A percentile compares a stretch with the other conserved stretches of the same genome.
These are phyloP conservation scores for Lycopodina hypogea DNA, from an alignment of 37 sponge, comb jelly and placozoan genomes.

Conservation along the genomic window DNA sequence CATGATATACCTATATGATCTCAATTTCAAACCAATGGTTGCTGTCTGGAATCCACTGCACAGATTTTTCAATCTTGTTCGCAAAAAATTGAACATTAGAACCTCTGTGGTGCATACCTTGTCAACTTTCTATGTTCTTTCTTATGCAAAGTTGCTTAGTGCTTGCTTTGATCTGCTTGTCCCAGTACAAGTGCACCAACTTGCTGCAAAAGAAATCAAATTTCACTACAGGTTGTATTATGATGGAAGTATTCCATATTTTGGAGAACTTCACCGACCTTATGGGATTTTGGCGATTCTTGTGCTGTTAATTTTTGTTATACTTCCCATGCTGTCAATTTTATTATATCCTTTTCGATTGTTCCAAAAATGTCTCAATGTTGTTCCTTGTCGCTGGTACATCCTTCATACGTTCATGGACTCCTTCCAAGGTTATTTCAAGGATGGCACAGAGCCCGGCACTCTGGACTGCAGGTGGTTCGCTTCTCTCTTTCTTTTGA, in stretches of 20 bases:
- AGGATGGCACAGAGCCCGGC: constrained; percentile 45
- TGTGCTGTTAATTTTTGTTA: not conserved
- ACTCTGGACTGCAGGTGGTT: constrained; percentile 52
- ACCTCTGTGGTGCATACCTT: not conserved
- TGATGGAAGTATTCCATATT: not conserved
- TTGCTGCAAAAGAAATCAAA: not conserved
- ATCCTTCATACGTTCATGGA: constrained; percentile 26
- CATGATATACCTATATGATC: not conserved
- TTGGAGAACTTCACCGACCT: not conserved
- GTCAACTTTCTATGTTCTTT: too few species aligned
- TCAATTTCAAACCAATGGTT: not conserved
- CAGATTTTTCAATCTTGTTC: not conserved
- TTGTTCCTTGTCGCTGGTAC: not conserved
- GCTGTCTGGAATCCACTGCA: not conserved
- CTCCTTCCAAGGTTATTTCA: constrained; percentile 59
- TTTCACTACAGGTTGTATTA: not conserved
- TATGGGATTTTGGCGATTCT: not conserved
- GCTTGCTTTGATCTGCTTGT: not conserved
- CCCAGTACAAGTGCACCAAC: not conserved
- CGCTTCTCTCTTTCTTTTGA: constrained; percentile 36
- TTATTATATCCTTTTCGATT: not conserved
- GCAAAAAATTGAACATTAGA: not conserved
- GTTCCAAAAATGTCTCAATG: not conserved
- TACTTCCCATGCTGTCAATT: not conserved
- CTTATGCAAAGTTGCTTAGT: too few species aligned